Base-by-base conservation (phyloP, 1,140 invertebrate species). In the Notospermus geniculatus region DNA sequence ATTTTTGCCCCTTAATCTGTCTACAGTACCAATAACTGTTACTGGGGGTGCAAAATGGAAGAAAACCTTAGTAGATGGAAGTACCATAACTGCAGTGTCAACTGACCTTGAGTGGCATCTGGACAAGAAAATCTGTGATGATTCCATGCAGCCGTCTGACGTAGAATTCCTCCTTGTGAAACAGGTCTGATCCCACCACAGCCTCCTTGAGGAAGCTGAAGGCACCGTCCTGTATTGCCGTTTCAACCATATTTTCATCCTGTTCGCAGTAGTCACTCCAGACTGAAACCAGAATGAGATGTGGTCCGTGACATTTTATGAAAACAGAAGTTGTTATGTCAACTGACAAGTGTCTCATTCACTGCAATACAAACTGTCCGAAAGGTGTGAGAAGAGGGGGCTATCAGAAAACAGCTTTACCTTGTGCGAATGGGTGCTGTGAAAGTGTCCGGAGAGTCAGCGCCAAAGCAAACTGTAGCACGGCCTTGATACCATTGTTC, bases 41-140 rank as follows among this genome's bases (percentile, higher is more conserved):
- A n/a, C n/a, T n/a, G n/a, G n/a, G n/a, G n/a, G n/a, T n/a, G n/a
- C n/a, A n/a, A n/a, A n/a, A n/a, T n/a, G n/a, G n/a, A n/a, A n/a
- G n/a, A n/a, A n/a, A n/a, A n/a, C n/a, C n/a, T n/a, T n/a, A n/a
- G n/a, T n/a, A n/a, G n/a, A n/a, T n/a, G n/a, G n/a, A n/a, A n/a
- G n/a, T n/a, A n/a, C n/a, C n/a, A n/a, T n/a, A n/a, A n/a, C n/a
- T 36, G 5, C 4, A 23, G 4, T 50, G 41, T 57, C 39, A 17
- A n/a, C 54, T 66, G 60, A 84, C 87, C 82, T 96, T 96, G 32
- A 93, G 83, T 36, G 95, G 93, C 91, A 97, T 93, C 36, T 91
- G 84, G 53, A 92, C 87, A 57, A 97, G 93, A 68, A 98, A 96
- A 78, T 97, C 94, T 0, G 91, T 93, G 50, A 97, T 85, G 1